Conservation (phyloP, 2,797 vertebrate species). For the Adelosebastes latens region DNA sequence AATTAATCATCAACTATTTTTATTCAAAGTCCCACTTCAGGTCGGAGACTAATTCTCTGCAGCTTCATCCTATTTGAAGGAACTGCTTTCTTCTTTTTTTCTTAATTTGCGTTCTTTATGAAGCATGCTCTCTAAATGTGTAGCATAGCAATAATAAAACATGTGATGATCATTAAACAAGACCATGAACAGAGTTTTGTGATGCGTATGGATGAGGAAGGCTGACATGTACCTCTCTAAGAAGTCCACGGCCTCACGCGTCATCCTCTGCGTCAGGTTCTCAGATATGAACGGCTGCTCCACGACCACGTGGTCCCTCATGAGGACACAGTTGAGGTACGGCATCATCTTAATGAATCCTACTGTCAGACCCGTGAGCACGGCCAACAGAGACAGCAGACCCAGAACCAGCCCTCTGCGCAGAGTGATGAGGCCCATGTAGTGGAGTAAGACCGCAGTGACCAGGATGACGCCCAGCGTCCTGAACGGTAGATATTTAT, state of each 20-base stretch:
- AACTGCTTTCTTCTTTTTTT: too few relatives aligned
- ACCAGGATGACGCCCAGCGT: conserved; percentile 36
- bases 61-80: neutral
- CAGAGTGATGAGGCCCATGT: conserved; percentile 57
- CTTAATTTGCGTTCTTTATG: too few relatives aligned
- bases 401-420: conserved; percentile 33
- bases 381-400: conserved; percentile 10
- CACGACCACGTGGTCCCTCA: conserved; percentile 80
- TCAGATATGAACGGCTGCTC: conserved; percentile 87
- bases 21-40: neutral
- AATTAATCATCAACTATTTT: too few relatives aligned
- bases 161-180: too few relatives aligned
- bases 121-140: too few relatives aligned
- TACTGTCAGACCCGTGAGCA: neutral
- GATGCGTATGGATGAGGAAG: too few relatives aligned
- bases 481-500: conserved; percentile 45
- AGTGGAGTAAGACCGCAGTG: conserved; percentile 62
- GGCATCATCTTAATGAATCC: conserved; percentile 78
- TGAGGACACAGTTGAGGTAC: conserved; percentile 90
- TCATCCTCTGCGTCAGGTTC: conserved; percentile 88
- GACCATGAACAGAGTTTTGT: too few relatives aligned
- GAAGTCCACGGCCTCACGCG: conserved; percentile 83
- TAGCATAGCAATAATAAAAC: too few relatives aligned
- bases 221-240: conserved; percentile 79
- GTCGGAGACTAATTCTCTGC: too few relatives aligned